Conservation (phyloP, 2,113 vertebrate genomes). For the Glareola pratincola region DNA sequence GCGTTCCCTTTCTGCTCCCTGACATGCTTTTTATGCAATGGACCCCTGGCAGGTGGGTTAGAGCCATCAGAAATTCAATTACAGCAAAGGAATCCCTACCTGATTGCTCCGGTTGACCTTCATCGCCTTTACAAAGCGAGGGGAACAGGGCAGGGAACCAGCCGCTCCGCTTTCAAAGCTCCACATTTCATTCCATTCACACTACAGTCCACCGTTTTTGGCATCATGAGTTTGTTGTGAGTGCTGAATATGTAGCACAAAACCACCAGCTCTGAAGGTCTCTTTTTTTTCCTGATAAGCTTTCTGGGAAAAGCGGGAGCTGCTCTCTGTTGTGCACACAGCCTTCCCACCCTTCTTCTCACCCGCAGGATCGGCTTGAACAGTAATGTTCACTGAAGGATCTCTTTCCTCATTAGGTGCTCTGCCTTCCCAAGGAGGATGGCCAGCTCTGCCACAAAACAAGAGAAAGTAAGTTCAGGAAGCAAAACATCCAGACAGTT, state of each 20-base stretch:
- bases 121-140: neutral
- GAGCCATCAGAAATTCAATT: neutral
- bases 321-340: neutral
- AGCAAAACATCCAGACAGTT: neutral
- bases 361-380: neutral
- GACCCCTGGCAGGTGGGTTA: neutral
- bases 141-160: neutral
- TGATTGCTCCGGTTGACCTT: neutral
- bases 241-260: neutral
- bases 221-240: neutral
- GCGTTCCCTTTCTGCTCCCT: neutral
- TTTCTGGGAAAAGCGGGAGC: neutral
- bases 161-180: neutral
- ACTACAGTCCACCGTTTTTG: neutral
- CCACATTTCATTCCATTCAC: neutral
- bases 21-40: neutral
- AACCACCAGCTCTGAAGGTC: neutral
- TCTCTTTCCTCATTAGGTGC: neutral
- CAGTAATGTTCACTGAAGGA: neutral
- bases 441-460: neutral
- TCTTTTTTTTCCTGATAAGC: neutral
- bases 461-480: neutral
- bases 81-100: neutral
- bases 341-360: neutral
- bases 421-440: neutral